Conservation (phyloP, 2,797 vertebrate species). For the Coregonus ussuriensis region DNA sequence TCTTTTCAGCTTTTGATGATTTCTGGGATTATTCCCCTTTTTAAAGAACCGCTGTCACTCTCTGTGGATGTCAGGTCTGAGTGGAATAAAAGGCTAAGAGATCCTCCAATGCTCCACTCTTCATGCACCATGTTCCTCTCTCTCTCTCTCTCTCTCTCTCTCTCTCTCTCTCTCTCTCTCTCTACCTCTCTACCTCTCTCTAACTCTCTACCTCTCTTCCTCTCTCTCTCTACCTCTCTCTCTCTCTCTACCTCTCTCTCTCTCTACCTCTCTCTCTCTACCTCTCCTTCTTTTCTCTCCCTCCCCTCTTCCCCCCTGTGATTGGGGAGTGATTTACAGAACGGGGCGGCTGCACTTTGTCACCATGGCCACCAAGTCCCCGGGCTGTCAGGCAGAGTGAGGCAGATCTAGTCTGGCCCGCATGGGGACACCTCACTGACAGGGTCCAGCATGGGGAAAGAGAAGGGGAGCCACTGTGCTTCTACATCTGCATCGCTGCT, state of each 20-base stretch:
- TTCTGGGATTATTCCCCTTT: too few species aligned
- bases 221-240: too few species aligned
- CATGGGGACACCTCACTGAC: constrained; percentile 2
- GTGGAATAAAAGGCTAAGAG: too few species aligned
- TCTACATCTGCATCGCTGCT: too few species aligned
- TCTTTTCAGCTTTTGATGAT: too few species aligned
- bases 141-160: too few species aligned
- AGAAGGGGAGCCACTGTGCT: not conserved
- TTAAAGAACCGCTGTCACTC: too few species aligned
- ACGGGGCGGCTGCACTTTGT: constrained; percentile 55
- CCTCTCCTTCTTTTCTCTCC: constrained; percentile 25
- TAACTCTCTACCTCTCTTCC: too few species aligned
- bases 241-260: not conserved
- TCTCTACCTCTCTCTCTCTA: too few species aligned
- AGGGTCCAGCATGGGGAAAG: not conserved
- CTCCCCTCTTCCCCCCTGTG: constrained; percentile 34
- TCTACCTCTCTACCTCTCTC: constrained; percentile 29
- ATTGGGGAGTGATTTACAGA: constrained; percentile 55
- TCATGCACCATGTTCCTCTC: too few species aligned
- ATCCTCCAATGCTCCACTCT: too few species aligned
- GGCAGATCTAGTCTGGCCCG: constrained; percentile 11
- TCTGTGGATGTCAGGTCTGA: too few species aligned
- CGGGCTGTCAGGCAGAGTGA: constrained; percentile 39
- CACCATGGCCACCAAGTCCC: constrained; percentile 42
- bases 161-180: not conserved